These are phyloP conservation scores for Catharus ustulatus DNA, from an alignment of 2,797 vertebrate genomes.

Conservation along the genomic window DNA sequence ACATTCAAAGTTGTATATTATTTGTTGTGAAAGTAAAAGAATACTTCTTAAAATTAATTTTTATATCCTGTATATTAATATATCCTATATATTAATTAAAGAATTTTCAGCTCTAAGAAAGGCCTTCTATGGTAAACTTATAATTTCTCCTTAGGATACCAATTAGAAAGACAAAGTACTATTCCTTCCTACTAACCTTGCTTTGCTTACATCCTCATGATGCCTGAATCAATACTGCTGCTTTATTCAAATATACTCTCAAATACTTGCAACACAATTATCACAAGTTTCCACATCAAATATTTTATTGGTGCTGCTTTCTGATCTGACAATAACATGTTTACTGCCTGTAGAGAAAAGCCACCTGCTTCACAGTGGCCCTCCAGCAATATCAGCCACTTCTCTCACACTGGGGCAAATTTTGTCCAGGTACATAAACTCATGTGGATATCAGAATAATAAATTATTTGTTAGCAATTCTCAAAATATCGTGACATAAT, in stretches of 20 bases:
- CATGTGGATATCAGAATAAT: neutral
- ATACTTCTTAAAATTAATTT: neutral
- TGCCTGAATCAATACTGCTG: neutral
- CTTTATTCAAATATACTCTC: neutral
- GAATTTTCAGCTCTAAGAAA: neutral
- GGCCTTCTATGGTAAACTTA: neutral
- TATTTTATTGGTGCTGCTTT: neutral
- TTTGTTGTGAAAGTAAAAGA: neutral
- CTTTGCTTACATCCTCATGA: neutral
- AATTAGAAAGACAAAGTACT: neutral
- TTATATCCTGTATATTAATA: neutral
- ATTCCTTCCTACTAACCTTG: neutral
- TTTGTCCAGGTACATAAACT: neutral
- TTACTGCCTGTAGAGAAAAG: neutral
- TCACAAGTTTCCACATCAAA: neutral
- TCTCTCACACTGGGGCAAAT: neutral
- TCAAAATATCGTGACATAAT: neutral
- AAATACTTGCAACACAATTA: neutral
- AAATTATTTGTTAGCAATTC: neutral
- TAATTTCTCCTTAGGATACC: rapidly evolving
- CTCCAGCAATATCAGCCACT: neutral
- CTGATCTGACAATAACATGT: neutral
- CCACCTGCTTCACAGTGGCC: neutral
- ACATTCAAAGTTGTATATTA: neutral
- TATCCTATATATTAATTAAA: neutral